Base-by-base conservation (phyloP, 1,140 invertebrate genomes). In the Drosophila rufa region DNA sequence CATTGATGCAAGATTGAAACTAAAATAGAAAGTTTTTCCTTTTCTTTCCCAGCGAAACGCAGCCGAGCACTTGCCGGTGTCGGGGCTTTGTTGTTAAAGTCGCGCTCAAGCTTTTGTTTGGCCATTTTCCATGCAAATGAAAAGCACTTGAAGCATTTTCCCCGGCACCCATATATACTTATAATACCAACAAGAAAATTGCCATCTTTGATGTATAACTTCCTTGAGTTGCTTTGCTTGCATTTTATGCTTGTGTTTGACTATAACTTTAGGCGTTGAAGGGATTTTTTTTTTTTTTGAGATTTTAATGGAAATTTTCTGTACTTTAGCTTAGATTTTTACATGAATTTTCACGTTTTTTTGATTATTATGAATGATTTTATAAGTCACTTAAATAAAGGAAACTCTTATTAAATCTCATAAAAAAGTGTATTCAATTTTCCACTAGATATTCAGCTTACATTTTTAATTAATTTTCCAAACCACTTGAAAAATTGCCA, bases 1-100 rank as follows among this genome's bases (percentile, higher is more conserved):
- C 69, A 68, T 67, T 55, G 67, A 70, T 45, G 48, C 48, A 43
- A 51, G 68, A 68, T 58, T 47, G 14, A 56, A 61, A 69, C 51
- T 56, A 77, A 77, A 83, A 83, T 83, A 80, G 83, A 86, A 86
- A 86, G 83, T 86, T 86, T 85, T 80, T 80, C 76, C 53, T 56
- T 87, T 78, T 75, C 45, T 76, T 82, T 82, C 50, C 65, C 59
- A 82, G 42, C 56, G 57, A 77, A 61, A 75, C 79, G 48, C 67
- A 11, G 22, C 43, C 17, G 43, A 33, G 40, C 68, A 62, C 55
- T 77, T 68, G 62, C 56, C 73, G 61, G 55, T n/a, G 40, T 6
- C n/a, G n/a, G 12, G 7, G n/a, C n/a, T 36, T 36, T 43, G 53
- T 77, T 64, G 56, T 61, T 77, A 22, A 46, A 66, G 51, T 47